These are phyloP conservation scores for Gadus chalcogrammus DNA, from an alignment of 2,113 vertebrate genomes.

Conservation along the genomic window DNA sequence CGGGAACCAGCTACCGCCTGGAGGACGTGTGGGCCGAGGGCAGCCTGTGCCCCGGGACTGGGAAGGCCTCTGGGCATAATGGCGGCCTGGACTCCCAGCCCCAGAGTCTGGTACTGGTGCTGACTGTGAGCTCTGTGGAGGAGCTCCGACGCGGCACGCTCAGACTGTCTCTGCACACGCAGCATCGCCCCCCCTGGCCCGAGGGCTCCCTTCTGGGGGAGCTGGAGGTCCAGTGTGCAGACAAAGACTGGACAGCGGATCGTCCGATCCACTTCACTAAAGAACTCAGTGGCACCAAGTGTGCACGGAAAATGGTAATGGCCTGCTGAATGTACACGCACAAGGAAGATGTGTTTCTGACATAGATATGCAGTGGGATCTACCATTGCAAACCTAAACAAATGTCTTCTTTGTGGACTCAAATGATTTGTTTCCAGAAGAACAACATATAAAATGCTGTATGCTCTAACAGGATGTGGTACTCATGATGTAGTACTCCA, in stretches of 20 bases:
- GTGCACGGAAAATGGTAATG: conserved; percentile 60
- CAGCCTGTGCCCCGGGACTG: conserved; percentile 52
- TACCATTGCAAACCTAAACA: background rate
- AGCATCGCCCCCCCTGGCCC: conserved; percentile 26
- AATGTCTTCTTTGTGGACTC: background rate
- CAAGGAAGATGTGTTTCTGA: background rate
- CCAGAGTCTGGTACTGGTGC: conserved; percentile 44
- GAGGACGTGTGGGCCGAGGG: conserved; percentile 61
- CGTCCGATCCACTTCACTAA: conserved; percentile 46
- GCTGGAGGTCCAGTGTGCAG: conserved; percentile 65
- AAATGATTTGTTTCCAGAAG: background rate
- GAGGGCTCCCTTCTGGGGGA: conserved; percentile 62
- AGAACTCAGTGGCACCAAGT: conserved; percentile 62
- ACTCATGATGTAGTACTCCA: background rate
- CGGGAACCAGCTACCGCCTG: conserved; percentile 50
- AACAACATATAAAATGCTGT: background rate
- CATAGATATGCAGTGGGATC: too few species aligned
- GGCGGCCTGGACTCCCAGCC: conserved; percentile 38
- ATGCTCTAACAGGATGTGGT: too few species aligned
- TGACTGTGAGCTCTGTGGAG: conserved; percentile 59
- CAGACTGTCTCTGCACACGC: conserved; percentile 52
- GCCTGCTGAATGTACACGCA: background rate
- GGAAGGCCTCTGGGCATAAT: background rate
- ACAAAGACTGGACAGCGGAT: conserved; percentile 60
- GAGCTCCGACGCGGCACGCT: conserved; percentile 67